Evolutionary conservation across 2,888 invertebrate species (phyloP), one percentile per base, ranked within the genome.

Genomic region (Erynnis tages): DNA sequence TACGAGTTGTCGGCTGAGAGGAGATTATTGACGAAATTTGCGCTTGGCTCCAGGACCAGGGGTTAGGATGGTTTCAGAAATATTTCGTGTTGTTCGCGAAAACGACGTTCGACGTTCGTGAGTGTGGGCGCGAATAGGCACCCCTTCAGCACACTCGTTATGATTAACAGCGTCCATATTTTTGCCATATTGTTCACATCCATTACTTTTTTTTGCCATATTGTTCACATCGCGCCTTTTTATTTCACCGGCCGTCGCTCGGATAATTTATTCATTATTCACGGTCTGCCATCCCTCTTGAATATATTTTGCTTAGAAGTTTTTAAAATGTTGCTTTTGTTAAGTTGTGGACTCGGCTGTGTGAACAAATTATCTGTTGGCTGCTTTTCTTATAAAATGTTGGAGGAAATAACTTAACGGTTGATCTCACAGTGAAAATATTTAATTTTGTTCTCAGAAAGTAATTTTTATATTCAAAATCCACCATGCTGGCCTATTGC

Each of bases 41-140:
- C n/a, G n/a, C n/a, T n/a, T n/a, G n/a, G n/a, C n/a, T n/a, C n/a
- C n/a, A n/a, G n/a, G n/a, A n/a, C n/a, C 44, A 54, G 47, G 58
- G 62, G 71, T 73, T 70, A 70, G 62, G 65, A 59, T 70, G 67
- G 67, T 70, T 67, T 62, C 48, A 57, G 58, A 40, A 54, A 43
- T 53, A 50, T 57, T 49, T 46, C 41, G 48, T 32, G 52, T 45
- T 43, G n/a, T 30, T n/a, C 37, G 16, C 17, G 38, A 37, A 52
- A 52, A 45, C 25, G n/a, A n/a, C n/a, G n/a, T n/a, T n/a, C n/a
- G n/a, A n/a, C n/a, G n/a, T n/a, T n/a, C n/a, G n/a, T 48, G 10
- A 30, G 14, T 45, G 19, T 44, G 21, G 38, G 38, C 23, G 38
- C 19, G 17, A 21, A 38, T 17, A 35, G 17, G 17, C 17, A 45